phyloP scores from a whole-genome alignment of 53 echinoderm and acorn worm genomes.

The Astropecten irregularis region DNA sequence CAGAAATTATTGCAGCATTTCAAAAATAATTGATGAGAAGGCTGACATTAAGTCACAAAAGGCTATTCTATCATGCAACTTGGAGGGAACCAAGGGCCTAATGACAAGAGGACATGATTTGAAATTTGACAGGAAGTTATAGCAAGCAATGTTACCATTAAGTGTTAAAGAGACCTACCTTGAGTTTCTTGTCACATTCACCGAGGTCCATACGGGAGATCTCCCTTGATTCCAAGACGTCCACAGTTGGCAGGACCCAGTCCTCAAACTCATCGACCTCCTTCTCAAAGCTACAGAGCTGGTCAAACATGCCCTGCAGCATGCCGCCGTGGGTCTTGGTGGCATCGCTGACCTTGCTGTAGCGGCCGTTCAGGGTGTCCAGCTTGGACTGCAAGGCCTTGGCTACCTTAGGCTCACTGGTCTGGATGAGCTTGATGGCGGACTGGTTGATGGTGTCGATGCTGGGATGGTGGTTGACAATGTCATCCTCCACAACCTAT shows the following conservation, averaged over 20 bases:
- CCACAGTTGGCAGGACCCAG: conserved; percentile 84
- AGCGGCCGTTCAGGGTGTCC: conserved; percentile 81
- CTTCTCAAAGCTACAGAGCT: conserved; percentile 81
- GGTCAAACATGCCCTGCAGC: conserved; percentile 79
- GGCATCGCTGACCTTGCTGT: conserved; percentile 66
- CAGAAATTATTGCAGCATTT: background rate
- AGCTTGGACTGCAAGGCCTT: conserved; percentile 81
- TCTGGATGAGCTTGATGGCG: conserved; percentile 75
- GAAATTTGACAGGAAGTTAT: too few relatives aligned
- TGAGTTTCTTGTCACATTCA: conserved; percentile 77
- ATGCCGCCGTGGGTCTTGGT: conserved; percentile 72
- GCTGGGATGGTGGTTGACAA: conserved; percentile 81
- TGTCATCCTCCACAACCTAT: conserved; percentile 88
- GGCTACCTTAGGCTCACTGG: conserved; percentile 85
- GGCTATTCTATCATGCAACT: too few relatives aligned
- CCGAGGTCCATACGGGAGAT: conserved; percentile 70
- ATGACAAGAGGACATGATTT: too few relatives aligned
- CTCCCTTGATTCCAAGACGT: conserved; percentile 79
- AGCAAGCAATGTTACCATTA: too few relatives aligned
- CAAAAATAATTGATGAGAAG: too few relatives aligned
- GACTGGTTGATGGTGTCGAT: conserved; percentile 70
- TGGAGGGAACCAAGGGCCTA: too few relatives aligned
- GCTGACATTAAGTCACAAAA: too few relatives aligned
- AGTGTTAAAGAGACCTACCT: too few relatives aligned
- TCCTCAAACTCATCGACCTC: conserved; percentile 98